phyloP scores from a whole-genome alignment of 2,888 invertebrate genomes.

The Polydesmus complanatus region DNA sequence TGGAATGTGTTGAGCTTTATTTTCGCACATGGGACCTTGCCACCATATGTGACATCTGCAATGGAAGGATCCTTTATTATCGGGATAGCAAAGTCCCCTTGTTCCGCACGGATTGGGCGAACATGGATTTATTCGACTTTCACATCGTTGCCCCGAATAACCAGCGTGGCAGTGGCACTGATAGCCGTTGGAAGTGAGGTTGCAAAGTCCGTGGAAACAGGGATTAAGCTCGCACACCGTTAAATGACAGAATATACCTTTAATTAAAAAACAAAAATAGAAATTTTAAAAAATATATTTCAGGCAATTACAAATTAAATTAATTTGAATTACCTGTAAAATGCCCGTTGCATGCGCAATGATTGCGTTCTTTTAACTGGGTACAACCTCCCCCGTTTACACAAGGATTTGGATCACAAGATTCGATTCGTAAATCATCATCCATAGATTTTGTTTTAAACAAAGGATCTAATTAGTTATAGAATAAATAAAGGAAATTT shows the following conservation, averaged over 20 bases:
- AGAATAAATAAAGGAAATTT: conserved; percentile 1
- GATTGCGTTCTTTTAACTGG: conserved; percentile 14
- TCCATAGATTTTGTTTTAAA: conserved; percentile 39
- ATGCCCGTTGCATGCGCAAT: conserved; percentile 55
- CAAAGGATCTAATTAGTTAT: conserved; percentile 28
- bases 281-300: conserved; percentile 4
- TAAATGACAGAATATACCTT: conserved; percentile 60
- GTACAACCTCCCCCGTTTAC: conserved; percentile 53
- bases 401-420: conserved; percentile 60
- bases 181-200: conserved; percentile 31
- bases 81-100: conserved; percentile 56
- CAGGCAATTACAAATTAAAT: conserved; percentile 1
- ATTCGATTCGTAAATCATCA: conserved; percentile 30
- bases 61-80: conserved; percentile 39
- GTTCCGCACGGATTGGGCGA: conserved; percentile 58
- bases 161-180: conserved; percentile 51
- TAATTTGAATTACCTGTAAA: conserved; percentile 47
- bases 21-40: conserved; percentile 55
- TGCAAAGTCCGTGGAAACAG: conserved; percentile 51
- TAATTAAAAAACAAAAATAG: conserved; percentile 17
- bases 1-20: conserved; percentile 50
- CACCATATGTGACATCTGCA: conserved; percentile 63
- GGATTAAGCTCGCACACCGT: conserved; percentile 59
- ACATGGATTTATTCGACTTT: conserved; percentile 53
- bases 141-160: conserved; percentile 50